Conservation (phyloP, 2,113 vertebrate genomes). For the Syngnathus floridae region DNA sequence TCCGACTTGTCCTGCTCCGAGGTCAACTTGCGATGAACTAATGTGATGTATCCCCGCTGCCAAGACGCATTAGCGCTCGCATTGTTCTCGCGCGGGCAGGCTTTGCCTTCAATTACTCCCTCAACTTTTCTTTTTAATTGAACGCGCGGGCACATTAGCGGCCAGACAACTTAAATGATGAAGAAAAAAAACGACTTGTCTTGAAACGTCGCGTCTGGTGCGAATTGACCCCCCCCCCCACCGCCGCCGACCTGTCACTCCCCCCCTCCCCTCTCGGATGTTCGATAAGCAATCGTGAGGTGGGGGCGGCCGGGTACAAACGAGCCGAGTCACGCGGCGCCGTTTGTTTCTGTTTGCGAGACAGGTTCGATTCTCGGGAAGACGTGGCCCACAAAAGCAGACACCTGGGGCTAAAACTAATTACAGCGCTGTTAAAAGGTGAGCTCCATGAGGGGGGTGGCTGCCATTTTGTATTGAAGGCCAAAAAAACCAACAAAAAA, state of each 20-base stretch:
- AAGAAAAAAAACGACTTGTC: conserved; percentile 57
- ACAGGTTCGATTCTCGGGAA: conserved; percentile 65
- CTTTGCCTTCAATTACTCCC: conserved; percentile 71
- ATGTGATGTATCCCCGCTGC: conserved; percentile 65
- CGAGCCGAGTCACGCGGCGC: conserved; percentile 42
- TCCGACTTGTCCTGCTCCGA: conserved; percentile 42
- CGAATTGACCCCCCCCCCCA: conserved; percentile 32
- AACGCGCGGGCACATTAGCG: conserved; percentile 71
- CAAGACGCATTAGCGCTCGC: conserved; percentile 58
- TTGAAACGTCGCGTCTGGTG: conserved; percentile 48
- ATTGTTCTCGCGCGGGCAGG: conserved; percentile 54
- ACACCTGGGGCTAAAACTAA: conserved; percentile 65
- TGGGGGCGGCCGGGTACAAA: conserved; percentile 19
- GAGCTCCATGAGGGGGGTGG: conserved; percentile 56
- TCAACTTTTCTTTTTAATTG: conserved; percentile 76
- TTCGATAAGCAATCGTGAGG: conserved; percentile 66
- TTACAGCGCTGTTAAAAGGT: conserved; percentile 70
- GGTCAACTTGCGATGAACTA: conserved; percentile 68
- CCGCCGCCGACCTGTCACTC: conserved; percentile 44
- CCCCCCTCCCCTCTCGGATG: conserved; percentile 20
- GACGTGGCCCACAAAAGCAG: conserved; percentile 59
- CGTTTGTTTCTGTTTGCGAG: conserved; percentile 67
- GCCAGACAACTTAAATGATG: conserved; percentile 58
- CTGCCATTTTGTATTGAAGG: conserved; percentile 51
- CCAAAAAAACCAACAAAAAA: conserved; percentile 28